Evolutionary conservation across 2,797 vertebrate species (phyloP).

Genomic region (Brotula barbata): DNA sequence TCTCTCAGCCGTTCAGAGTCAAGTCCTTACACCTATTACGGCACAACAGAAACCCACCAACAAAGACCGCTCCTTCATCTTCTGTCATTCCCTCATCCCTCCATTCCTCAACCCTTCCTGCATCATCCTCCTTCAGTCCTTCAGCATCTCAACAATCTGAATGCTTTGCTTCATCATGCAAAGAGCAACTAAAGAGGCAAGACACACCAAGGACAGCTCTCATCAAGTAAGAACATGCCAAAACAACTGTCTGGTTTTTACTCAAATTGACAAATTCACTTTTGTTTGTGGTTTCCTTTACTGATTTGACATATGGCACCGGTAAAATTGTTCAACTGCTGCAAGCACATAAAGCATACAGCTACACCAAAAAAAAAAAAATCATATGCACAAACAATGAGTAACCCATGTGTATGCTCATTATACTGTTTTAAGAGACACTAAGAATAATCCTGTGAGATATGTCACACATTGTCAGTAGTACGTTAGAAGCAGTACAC

Average conservation of each 20-base stretch:
- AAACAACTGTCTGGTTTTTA: neutral
- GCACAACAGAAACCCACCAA: slow-evolving; percentile 7
- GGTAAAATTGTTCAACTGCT: no score
- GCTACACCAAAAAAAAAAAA: no score
- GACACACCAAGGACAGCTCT: slow-evolving; percentile 48
- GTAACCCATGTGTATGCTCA: no score
- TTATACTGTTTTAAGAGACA: no score
- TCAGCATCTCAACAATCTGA: neutral
- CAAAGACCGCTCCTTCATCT: slow-evolving; percentile 8
- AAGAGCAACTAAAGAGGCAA: neutral
- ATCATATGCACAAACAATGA: no score
- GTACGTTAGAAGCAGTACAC: no score
- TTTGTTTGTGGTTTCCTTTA: no score
- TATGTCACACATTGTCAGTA: no score
- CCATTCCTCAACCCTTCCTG: neutral
- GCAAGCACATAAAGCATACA: no score
- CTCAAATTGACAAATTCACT: no score
- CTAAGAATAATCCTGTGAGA: no score
- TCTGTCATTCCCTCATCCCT: neutral
- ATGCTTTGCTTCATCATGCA: neutral
- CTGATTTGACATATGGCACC: neutral
- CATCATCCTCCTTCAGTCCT: slow-evolving; percentile 1
- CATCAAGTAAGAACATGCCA: slow-evolving; percentile 52
- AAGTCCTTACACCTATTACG: slow-evolving; percentile 46
- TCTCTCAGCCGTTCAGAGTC: slow-evolving; percentile 28